These are phyloP conservation scores for Zeugodacus cucurbitae DNA, from an alignment of 1,140 invertebrate genomes.

Conservation along the genomic window DNA sequence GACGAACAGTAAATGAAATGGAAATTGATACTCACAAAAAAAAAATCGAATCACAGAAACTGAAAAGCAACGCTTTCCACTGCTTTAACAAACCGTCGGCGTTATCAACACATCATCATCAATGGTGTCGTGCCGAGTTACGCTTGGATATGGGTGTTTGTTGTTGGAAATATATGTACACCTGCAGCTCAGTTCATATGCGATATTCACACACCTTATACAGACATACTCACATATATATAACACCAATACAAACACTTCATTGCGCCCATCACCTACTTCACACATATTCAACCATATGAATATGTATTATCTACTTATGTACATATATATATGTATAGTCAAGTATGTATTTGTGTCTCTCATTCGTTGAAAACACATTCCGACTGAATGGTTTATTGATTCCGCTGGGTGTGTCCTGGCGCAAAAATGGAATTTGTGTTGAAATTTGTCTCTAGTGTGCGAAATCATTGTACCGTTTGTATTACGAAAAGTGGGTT, in stretches of 20 bases:
- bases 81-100: neutral
- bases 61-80: neutral
- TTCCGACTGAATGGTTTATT: slow-evolving; percentile 9
- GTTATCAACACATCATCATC: slow-evolving; percentile 22
- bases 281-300: too few relatives aligned
- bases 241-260: too few relatives aligned
- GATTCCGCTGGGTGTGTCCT: slow-evolving; percentile 16
- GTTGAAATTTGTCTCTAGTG: slow-evolving; percentile 6
- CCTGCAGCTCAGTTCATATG: too few relatives aligned
- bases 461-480: neutral
- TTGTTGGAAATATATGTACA: too few relatives aligned
- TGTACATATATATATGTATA: too few relatives aligned
- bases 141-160: neutral
- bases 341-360: neutral
- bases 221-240: neutral
- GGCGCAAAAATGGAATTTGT: slow-evolving; percentile 14
- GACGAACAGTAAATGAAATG: neutral
- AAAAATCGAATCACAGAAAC: neutral
- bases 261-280: too few relatives aligned
- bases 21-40: neutral
- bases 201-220: neutral
- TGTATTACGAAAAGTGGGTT: neutral
- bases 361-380: neutral
- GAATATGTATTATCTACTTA: too few relatives aligned
- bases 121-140: neutral